Evolutionary conservation across 2,113 vertebrate species (phyloP).

Genomic region (Salvelinus alpinus): DNA sequence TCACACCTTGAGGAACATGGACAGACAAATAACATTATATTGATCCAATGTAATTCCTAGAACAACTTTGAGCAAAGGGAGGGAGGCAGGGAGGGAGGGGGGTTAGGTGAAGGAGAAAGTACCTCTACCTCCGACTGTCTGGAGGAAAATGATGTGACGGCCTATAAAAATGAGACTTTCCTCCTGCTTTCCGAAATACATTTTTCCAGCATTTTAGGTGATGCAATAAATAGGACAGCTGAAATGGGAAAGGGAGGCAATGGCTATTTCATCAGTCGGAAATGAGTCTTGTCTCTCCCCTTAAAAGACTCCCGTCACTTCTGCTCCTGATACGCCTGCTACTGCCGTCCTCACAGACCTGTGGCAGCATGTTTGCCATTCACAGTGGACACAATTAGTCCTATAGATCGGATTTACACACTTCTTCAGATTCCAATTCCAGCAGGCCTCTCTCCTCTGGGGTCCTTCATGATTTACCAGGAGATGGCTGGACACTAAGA

Average conservation of each 20-base stretch:
- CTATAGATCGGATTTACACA: conserved; percentile 26
- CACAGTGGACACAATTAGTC: neutral
- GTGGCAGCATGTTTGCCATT: conserved; percentile 1
- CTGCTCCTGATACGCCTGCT: conserved; percentile 17
- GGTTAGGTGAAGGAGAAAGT: conserved; percentile 13
- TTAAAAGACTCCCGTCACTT: conserved; percentile 37
- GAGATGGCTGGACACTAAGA: neutral
- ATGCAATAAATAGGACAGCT: conserved; percentile 38
- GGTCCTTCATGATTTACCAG: neutral
- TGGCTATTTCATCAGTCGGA: conserved; percentile 49
- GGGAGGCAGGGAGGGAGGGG: neutral
- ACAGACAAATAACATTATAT: conserved; percentile 48
- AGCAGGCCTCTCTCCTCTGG: neutral
- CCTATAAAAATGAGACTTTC: conserved; percentile 41
- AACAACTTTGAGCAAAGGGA: conserved; percentile 15
- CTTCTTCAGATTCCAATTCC: neutral
- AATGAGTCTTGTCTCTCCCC: conserved; percentile 27
- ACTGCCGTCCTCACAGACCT: conserved; percentile 25
- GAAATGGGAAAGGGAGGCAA: conserved; percentile 21
- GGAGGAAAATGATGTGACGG: conserved; percentile 27
- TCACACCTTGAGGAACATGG: conserved; percentile 23
- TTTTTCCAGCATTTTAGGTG: conserved; percentile 41
- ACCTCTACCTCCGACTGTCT: conserved; percentile 24
- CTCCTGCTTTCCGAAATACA: conserved; percentile 29
- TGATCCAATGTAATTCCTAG: conserved; percentile 38